These are phyloP conservation scores for Thereva nobilitata DNA, from an alignment of 2,888 invertebrate genomes.

Conservation along the genomic window DNA sequence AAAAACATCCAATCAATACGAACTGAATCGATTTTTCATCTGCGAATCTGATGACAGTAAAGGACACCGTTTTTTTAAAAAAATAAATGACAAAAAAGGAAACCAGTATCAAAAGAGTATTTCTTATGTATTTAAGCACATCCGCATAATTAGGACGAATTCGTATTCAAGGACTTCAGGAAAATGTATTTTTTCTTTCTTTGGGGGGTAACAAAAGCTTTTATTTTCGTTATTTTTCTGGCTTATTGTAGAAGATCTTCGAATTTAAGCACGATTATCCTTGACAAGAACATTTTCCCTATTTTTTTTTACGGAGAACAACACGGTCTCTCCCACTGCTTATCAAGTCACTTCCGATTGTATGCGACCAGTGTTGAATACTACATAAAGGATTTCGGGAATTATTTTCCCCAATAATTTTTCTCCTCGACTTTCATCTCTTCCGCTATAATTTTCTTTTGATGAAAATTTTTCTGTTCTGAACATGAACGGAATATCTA, in stretches of 20 bases:
- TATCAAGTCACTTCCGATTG: neutral
- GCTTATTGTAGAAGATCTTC: slow-evolving; percentile 9
- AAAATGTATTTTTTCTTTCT: slow-evolving; percentile 17
- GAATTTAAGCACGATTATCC: neutral
- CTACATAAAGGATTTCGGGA: slow-evolving; percentile 29
- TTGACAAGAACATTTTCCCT: too few species aligned
- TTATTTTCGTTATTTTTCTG: neutral
- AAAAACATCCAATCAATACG: slow-evolving; percentile 30
- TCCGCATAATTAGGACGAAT: slow-evolving; percentile 30
- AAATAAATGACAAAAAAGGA: neutral
- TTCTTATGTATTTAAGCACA: slow-evolving; percentile 3
- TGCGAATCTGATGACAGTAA: neutral
- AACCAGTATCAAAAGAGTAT: neutral
- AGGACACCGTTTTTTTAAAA: neutral
- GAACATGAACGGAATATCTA: slow-evolving; percentile 22
- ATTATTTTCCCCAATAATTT: slow-evolving; percentile 30
- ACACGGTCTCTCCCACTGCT: neutral
- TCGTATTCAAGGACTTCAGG: slow-evolving; percentile 25
- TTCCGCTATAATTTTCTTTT: slow-evolving; percentile 31
- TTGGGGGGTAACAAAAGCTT: slow-evolving; percentile 15
- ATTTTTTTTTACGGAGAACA: neutral
- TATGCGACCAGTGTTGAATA: slow-evolving; percentile 22
- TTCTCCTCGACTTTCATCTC: slow-evolving; percentile 14
- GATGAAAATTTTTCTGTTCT: slow-evolving; percentile 26
- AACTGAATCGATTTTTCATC: slow-evolving; percentile 6